Evolutionary conservation across 1,140 invertebrate genomes (phyloP), one percentile per base, ranked within the genome.

Genomic region (Calycopis cecrops): DNA sequence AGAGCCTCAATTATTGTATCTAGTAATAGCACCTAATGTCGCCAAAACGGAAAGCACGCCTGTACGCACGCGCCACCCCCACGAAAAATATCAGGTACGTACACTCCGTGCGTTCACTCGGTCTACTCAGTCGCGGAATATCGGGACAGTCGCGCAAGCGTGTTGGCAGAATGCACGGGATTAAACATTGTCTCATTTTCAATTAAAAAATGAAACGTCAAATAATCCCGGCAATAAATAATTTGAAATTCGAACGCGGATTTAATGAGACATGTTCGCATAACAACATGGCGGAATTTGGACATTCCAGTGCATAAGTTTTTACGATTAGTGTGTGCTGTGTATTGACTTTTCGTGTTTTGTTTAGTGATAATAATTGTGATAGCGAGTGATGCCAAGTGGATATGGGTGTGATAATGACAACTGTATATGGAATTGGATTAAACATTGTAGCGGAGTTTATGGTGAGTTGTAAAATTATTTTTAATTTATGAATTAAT

Each of bases 311-410:
- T 57, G 58, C 48, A 60, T 61, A 57, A 67, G 59, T 74, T 69
- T 52, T 63, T 57, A 51, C 56, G 52, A 59, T 57, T 67, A 49
- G 53, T 59, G 57, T 68, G 67, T 71, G 69, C 21, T 58, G 71
- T 71, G 67, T 80, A 79, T 78, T 79, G 76, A 83, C 73, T 79
- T 79, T 79, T 73, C 55, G 69, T 79, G 73, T 82, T 78, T 82
- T 82, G 77, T 77, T 83, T 80, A 67, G 79, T 83, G 79, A 78
- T 82, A 78, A 76, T 76, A 78, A 76, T 76, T 71, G 70, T 80
- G 71, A 80, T 80, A 79, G 69, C 69, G 60, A 65, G 75, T 77
- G 72, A 84, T 84, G 80, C 69, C 73, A 70, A 81, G 76, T 76
- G 74, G 68, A 68, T 83, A 79, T 79, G 76, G 69, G 67, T 75